Base-by-base conservation (phyloP, 2,888 invertebrate species). In the Amphipyra tragopoginis region DNA sequence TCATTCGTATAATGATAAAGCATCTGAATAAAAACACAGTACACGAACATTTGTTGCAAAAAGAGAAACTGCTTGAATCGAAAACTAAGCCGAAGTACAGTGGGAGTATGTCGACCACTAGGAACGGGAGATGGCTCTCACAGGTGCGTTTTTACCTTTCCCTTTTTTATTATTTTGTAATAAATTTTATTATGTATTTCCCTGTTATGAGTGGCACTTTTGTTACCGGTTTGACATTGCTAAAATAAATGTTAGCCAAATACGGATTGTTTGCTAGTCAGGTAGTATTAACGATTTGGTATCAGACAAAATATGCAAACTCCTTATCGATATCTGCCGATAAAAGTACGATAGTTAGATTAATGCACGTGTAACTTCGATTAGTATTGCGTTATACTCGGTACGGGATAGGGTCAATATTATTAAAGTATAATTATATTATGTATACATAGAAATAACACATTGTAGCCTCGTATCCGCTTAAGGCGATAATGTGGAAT, bases 11-110 rank as follows among this genome's bases (percentile, higher is more conserved):
- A 80, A 90, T 91, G 91, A 88, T 92, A 90, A 90, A 92, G 67
- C 85, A 90, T 72, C 83, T 92, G 69, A 90, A 88, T 65, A 92
- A 92, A 77, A 81, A 86, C 44, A 86, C 83, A 43, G 91, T 92
- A 42, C 91, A 92, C 62, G 90, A 92, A 81, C 88, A 91, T 77
- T 84, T 92, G 77, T 71, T 91, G 79, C 83, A 88, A 73, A 84
- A 86, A 71, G 90, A 91, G 66, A 87, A 84, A 60, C 71, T 86
- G 54, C 69, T 84, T 2, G 89, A 90, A 68, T 82, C 79, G 5
- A 88, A 84, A 66, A 84, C 70, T 29, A 90, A 87, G 64, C 82
- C 87, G 9, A 86, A 87, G 56, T 85, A 86, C 59, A 86, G 79
- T 47, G 81, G 75, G 38, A 84, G 66, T 49, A 90, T 93, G 90